Evolutionary conservation across 53 echinoderm and acorn worm species (phyloP), one percentile per base, ranked within the genome.

Genomic region (Patiria pectinifera): DNA sequence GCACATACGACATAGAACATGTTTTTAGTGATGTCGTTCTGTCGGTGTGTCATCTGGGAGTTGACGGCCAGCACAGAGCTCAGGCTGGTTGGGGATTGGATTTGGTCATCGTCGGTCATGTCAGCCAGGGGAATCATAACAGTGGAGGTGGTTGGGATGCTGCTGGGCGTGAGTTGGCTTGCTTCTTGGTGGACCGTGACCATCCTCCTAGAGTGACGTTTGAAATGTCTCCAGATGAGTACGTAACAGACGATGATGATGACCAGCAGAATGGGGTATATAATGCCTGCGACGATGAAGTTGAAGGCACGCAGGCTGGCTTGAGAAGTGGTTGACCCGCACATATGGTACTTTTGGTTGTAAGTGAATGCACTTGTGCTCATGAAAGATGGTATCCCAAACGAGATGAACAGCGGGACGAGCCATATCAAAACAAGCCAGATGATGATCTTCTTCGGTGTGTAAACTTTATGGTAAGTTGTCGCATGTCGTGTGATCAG

Each of bases 21-120:
- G 35, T 35, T 35, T 35, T 35, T 35, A 35, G 95, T 95, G 21
- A 95, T 86, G 62, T 91, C 82, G 0, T 82, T 77, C 63, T 95
- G 93, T 14, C 91, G 91, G 21, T 86, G 35, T 35, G 35, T 35
- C 35, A 35, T 35, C 35, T 35, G 35, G 1, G 35, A 35, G 35
- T 35, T 35, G 35, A 35, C 35, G 35, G 35, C 35, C 35, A 35
- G 35, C 35, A 35, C 35, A 35, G 35, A 35, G 35, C 35, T 35
- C 35, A 59, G 78, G 9, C 60, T 12, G 12, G 60, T 12, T 60
- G 60, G 12, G 60, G 12, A 60, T 60, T 35, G 35, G 35, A 35
- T 35, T 35, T 1, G 35, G 60, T 60, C 60, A 60, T 60, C 60
- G 12, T 12, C 12, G 12, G 9, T 12, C 9, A 12, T 60, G 60